Evolutionary conservation across 2,888 invertebrate species (phyloP).

Genomic region (Parnassius mnemosyne): DNA sequence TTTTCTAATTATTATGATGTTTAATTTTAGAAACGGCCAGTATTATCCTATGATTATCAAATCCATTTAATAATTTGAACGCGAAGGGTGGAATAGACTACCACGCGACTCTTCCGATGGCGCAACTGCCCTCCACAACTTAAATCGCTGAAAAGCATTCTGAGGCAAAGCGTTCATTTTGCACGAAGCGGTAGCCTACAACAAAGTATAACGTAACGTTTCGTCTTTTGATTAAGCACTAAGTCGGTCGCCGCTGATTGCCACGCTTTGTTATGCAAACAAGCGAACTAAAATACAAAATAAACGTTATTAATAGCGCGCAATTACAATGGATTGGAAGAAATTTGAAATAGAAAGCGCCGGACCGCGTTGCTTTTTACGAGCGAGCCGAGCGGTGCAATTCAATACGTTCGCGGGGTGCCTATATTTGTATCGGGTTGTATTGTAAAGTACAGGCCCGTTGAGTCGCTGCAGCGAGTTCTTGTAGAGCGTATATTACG

Average conservation of each 20-base stretch:
- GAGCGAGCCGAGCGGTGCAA: conserved; percentile 3
- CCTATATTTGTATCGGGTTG: background rate
- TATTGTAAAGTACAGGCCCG: no score
- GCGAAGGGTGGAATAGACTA: no score
- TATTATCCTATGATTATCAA: no score
- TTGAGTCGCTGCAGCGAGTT: no score
- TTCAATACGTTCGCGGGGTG: background rate
- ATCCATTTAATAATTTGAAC: no score
- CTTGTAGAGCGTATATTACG: no score
- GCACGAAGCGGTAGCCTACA: conserved; percentile 1
- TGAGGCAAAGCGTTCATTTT: conserved; percentile 7
- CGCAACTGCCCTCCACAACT: background rate
- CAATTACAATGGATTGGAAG: conserved; percentile 20
- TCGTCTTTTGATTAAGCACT: conserved; percentile 20
- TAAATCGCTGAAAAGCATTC: conserved; percentile 6
- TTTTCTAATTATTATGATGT: no score
- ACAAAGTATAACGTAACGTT: conserved; percentile 14
- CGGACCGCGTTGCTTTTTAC: background rate
- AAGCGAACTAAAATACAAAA: conserved; percentile 22
- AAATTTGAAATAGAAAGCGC: conserved; percentile 10
- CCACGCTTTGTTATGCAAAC: conserved; percentile 25
- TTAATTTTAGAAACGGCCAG: no score
- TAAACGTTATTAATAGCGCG: conserved; percentile 22
- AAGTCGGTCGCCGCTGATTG: conserved; percentile 17
- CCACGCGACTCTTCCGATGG: no score